Evolutionary conservation across 2,113 vertebrate genomes (phyloP).

Genomic region (Meleagris gallopavo): DNA sequence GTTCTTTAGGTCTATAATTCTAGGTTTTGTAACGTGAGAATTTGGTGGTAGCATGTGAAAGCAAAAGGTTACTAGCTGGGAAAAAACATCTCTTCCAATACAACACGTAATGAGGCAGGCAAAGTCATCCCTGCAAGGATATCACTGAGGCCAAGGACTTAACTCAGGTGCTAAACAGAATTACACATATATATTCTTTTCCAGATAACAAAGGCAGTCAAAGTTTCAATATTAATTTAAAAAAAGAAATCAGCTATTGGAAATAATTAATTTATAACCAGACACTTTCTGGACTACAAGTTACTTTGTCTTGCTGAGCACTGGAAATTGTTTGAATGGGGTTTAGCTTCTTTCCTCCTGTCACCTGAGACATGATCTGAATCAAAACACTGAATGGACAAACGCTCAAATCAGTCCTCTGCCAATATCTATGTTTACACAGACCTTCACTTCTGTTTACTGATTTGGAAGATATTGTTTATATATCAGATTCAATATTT

Average conservation of each 20-base stretch:
- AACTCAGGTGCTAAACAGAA: neutral
- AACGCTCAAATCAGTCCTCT: neutral
- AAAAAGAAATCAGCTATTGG: neutral
- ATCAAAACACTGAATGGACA: neutral
- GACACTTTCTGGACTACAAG: neutral
- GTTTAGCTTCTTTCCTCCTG: neutral
- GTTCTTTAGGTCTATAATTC: neutral
- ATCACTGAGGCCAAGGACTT: neutral
- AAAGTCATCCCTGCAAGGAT: neutral
- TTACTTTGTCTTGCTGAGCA: neutral
- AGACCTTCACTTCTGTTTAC: neutral
- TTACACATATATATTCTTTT: neutral
- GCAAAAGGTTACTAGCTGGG: neutral
- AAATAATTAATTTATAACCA: neutral
- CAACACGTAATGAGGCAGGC: neutral
- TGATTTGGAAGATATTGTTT: neutral
- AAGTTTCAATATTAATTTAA: neutral
- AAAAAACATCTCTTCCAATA: neutral
- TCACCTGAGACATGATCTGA: neutral
- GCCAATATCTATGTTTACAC: neutral
- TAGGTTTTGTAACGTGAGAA: neutral
- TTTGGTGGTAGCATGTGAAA: fast-evolving
- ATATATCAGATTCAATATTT: neutral
- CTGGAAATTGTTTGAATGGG: neutral
- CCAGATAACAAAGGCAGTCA: neutral